Evolutionary conservation across 2,888 invertebrate genomes (phyloP).

Genomic region (Leptopilina myrica): DNA sequence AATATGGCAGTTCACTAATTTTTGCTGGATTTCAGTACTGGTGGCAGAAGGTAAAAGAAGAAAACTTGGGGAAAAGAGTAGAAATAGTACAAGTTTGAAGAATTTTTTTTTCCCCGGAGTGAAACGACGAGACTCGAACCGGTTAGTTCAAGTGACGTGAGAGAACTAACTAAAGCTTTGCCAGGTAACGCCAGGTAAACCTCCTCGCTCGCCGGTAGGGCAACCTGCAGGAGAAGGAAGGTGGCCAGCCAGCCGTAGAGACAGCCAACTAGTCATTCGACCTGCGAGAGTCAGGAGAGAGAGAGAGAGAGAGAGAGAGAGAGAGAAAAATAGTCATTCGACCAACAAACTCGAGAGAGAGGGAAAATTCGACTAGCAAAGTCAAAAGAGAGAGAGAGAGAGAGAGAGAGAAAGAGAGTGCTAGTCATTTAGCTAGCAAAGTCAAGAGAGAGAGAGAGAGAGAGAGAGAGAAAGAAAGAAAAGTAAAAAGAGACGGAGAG

Average conservation of each 20-base stretch:
- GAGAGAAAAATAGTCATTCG: slow-evolving; percentile 48
- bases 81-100: too few relatives aligned
- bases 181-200: slow-evolving; percentile 76
- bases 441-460: too few relatives aligned
- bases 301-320: slow-evolving; percentile 53
- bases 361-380: slow-evolving; percentile 45
- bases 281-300: slow-evolving; percentile 55
- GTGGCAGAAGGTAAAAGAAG: slow-evolving; percentile 23
- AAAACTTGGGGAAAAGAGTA: slow-evolving; percentile 22
- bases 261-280: slow-evolving; percentile 64
- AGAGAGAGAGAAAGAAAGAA: too few relatives aligned
- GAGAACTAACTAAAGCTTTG: slow-evolving; percentile 74
- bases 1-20: background rate
- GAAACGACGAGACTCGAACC: slow-evolving; percentile 61
- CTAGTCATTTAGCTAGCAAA: too few relatives aligned
- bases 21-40: too few relatives aligned
- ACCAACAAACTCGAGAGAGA: slow-evolving; percentile 43
- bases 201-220: slow-evolving; percentile 54
- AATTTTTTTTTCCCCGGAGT: background rate
- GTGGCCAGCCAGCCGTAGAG: slow-evolving; percentile 69
- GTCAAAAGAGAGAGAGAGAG: too few relatives aligned
- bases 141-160: slow-evolving; percentile 76
- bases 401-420: too few relatives aligned
- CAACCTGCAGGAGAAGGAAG: slow-evolving; percentile 67
- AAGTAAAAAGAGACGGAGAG: too few relatives aligned